Evolutionary conservation across 2,797 vertebrate genomes (phyloP).

Genomic region (Trachops cirrhosus): DNA sequence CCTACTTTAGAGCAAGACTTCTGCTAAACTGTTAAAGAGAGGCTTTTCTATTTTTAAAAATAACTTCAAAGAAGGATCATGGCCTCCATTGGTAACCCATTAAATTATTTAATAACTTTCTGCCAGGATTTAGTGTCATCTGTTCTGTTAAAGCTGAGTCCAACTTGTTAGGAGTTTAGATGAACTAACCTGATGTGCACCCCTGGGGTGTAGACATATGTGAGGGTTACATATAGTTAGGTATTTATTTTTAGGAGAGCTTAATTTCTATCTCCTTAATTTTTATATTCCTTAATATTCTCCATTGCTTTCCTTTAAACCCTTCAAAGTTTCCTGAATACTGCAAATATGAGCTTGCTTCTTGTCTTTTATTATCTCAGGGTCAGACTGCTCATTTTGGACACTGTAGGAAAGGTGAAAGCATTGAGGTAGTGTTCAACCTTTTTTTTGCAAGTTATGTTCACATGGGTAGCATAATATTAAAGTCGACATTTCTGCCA

Average conservation of each 20-base stretch:
- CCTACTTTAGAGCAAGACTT: constrained; percentile 40
- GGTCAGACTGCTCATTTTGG: constrained; percentile 31
- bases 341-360: constrained; percentile 2
- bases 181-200: not conserved
- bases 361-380: constrained; percentile 37
- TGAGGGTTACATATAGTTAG: constrained; percentile 14
- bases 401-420: not conserved
- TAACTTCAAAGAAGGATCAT: not conserved
- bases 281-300: constrained; percentile 25
- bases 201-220: not conserved
- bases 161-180: constrained; percentile 48
- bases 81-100: not conserved
- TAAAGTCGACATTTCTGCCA: not conserved
- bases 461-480: not conserved
- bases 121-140: constrained; percentile 41
- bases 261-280: constrained; percentile 38
- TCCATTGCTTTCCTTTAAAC: constrained; percentile 21
- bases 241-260: constrained; percentile 43
- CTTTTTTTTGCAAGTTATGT: constrained; percentile 3
- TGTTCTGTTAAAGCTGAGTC: constrained; percentile 34
- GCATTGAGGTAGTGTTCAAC: not conserved
- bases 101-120: constrained; percentile 47
- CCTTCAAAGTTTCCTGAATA: constrained; percentile 8
- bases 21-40: not conserved
- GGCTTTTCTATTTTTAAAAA: constrained; percentile 42